A percentile compares a stretch with the other conserved stretches of the same genome.
Evolutionary conservation across 2,797 vertebrate species (phyloP).

Genomic region (Lagocephalus sceleratus): DNA sequence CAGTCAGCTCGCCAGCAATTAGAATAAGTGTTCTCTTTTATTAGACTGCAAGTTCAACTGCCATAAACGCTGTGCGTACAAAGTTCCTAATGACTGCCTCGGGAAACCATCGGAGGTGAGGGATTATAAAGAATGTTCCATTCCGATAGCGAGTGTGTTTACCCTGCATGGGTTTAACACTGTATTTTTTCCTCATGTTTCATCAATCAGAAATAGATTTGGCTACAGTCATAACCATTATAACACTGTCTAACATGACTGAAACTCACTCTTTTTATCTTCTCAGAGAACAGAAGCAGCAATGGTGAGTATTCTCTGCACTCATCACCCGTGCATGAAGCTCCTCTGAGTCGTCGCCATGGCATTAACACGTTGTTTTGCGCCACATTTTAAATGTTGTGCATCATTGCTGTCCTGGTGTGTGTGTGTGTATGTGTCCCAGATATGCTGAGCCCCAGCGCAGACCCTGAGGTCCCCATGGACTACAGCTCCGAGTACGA

Average conservation of each 20-base stretch:
- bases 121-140: not conserved
- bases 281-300: slow-evolving; percentile 72
- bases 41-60: slow-evolving; percentile 95
- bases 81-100: slow-evolving; percentile 88
- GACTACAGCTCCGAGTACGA: slow-evolving; percentile 82
- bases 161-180: slow-evolving; percentile 23
- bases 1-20: not conserved
- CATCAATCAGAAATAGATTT: slow-evolving; percentile 8
- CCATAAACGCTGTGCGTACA: slow-evolving; percentile 88
- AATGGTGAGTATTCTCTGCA: slow-evolving; percentile 57
- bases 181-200: slow-evolving; percentile 13
- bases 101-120: slow-evolving; percentile 85
- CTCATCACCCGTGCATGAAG: slow-evolving; percentile 22
- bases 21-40: too few relatives aligned
- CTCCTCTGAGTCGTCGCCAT: not conserved
- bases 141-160: slow-evolving; percentile 13
- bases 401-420: not conserved
- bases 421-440: not conserved
- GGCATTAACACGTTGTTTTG: not conserved
- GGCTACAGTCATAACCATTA: slow-evolving; percentile 8
- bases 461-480: slow-evolving; percentile 82
- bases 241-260: slow-evolving; percentile 24
- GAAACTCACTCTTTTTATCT: slow-evolving; percentile 57
- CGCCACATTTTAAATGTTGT: not conserved
- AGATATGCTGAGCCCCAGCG: slow-evolving; percentile 78